Evolutionary conservation across 2,888 invertebrate genomes (phyloP).

Genomic region (Anagyrus pseudococci): DNA sequence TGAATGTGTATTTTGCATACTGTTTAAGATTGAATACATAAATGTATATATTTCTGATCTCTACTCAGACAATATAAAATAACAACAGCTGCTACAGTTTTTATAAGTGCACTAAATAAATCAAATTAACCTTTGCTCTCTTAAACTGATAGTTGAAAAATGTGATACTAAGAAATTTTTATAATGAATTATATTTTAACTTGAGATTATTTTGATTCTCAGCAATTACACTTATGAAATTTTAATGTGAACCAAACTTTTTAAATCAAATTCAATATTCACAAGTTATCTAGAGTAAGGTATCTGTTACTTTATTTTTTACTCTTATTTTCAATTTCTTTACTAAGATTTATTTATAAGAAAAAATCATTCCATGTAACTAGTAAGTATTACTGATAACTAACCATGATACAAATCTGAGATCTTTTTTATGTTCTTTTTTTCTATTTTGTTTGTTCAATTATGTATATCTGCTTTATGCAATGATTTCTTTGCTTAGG

Average conservation of each 20-base stretch:
- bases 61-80: slow-evolving; percentile 32
- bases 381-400: slow-evolving; percentile 18
- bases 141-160: no score
- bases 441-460: slow-evolving; percentile 1
- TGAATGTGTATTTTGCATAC: slow-evolving; percentile 31
- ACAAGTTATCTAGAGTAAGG: no score
- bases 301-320: no score
- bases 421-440: slow-evolving; percentile 9
- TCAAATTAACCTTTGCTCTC: no score
- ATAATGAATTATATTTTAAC: no score
- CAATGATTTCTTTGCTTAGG: slow-evolving; percentile 2
- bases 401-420: slow-evolving; percentile 3
- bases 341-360: background rate
- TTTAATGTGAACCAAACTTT: no score
- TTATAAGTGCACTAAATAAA: no score
- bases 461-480: slow-evolving; percentile 2
- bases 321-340: background rate
- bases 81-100: slow-evolving; percentile 8
- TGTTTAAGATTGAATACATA: slow-evolving; percentile 14
- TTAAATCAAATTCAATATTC: no score
- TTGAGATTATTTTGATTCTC: no score
- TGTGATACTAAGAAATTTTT: no score
- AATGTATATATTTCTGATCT: slow-evolving; percentile 20
- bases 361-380: slow-evolving; percentile 31
- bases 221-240: no score